Evolutionary conservation across 1,140 invertebrate species (phyloP).

Genomic region (Orchestia grillus): DNA sequence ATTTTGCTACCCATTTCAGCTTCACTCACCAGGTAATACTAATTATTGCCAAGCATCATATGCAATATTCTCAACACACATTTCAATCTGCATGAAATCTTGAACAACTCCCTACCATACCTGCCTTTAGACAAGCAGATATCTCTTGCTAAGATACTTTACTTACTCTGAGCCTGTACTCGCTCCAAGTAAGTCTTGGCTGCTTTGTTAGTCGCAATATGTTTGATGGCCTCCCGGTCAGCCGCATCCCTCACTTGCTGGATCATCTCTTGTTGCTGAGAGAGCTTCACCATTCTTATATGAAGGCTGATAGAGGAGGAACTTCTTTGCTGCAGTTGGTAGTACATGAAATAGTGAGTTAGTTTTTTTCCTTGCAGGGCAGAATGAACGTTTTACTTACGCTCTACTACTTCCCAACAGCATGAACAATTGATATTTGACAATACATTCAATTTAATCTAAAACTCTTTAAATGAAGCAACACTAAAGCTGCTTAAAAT

Average conservation of each 20-base stretch:
- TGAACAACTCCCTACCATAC: too few species aligned
- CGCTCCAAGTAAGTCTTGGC: constrained; percentile 36
- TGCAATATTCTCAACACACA: too few species aligned
- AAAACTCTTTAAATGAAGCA: too few species aligned
- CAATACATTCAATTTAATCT: too few species aligned
- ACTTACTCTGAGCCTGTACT: constrained; percentile 24
- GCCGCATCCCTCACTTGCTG: background rate
- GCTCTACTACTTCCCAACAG: too few species aligned
- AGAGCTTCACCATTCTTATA: background rate
- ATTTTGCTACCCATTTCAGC: too few species aligned
- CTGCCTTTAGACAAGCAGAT: too few species aligned
- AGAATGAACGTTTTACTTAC: background rate
- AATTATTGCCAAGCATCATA: too few species aligned
- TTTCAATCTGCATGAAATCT: too few species aligned
- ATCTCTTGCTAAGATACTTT: background rate
- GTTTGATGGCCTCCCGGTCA: background rate
- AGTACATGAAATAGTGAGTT: background rate
- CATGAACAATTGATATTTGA: too few species aligned
- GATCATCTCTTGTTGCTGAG: constrained; percentile 17
- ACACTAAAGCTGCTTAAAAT: too few species aligned
- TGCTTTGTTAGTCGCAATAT: background rate
- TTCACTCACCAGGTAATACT: too few species aligned
- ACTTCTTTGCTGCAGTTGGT: background rate
- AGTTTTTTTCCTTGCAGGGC: background rate
- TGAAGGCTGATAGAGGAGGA: background rate